Conservation (phyloP, 2,888 invertebrate genomes). For the Drosophila anceps region DNA sequence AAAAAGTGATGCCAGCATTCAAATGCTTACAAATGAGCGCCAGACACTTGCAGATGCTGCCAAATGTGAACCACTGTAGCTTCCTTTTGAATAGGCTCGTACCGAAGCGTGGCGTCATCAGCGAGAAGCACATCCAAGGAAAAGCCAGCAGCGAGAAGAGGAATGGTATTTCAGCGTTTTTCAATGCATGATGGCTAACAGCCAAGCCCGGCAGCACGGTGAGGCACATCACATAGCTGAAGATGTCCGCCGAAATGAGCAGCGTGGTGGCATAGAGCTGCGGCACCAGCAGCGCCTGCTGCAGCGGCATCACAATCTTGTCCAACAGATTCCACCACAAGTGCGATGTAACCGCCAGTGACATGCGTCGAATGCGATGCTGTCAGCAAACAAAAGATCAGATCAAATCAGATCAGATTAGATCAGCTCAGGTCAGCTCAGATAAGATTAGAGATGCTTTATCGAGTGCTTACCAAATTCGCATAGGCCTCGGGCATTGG, state of each 20-base stretch:
- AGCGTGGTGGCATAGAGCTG: conserved; percentile 84
- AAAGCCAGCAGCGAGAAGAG: conserved; percentile 85
- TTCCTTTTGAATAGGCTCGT: conserved; percentile 82
- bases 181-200: conserved; percentile 83
- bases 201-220: conserved; percentile 84
- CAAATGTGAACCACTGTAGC: conserved; percentile 84
- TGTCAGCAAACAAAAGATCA: conserved; percentile 23
- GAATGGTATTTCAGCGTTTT: conserved; percentile 85
- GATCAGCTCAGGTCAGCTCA: background rate
- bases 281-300: conserved; percentile 82
- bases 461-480: conserved; percentile 57
- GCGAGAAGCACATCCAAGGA: conserved; percentile 85
- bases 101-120: conserved; percentile 85
- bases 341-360: conserved; percentile 79
- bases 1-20: background rate
- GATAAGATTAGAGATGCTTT: background rate
- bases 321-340: conserved; percentile 82
- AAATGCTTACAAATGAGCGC: conserved; percentile 83
- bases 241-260: conserved; percentile 83
- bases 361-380: conserved; percentile 82
- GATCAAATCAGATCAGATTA: background rate
- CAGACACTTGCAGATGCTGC: conserved; percentile 83
- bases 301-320: conserved; percentile 81
- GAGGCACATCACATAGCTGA: conserved; percentile 85
- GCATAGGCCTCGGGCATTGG: conserved; percentile 58